Conservation (phyloP, 2,888 invertebrate species). For the Andrena bucephala region DNA sequence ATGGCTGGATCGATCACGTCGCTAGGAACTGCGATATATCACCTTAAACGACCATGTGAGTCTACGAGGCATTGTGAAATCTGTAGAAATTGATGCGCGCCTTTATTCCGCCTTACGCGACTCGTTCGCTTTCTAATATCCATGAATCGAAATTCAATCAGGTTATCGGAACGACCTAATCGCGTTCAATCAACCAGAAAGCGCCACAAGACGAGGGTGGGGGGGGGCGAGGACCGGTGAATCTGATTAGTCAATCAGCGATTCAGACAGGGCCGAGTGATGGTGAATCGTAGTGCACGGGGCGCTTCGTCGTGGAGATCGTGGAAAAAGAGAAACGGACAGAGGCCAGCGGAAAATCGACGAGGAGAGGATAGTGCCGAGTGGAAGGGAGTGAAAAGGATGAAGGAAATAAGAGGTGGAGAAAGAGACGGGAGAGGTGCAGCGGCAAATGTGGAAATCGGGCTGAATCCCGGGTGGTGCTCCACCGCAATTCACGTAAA, state of each 20-base stretch:
- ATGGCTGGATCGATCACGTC: constrained; percentile 52
- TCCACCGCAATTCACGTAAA: constrained; percentile 69
- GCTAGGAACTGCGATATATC: constrained; percentile 21
- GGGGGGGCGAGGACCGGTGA: constrained; percentile 35
- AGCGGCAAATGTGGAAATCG: constrained; percentile 67
- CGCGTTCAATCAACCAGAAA: constrained; percentile 69
- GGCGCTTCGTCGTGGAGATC: constrained; percentile 2
- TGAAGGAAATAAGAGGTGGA: neutral
- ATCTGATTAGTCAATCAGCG: constrained; percentile 73
- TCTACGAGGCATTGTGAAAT: too few relatives aligned
- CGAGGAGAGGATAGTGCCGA: constrained; percentile 39
- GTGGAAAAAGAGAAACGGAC: constrained; percentile 22
- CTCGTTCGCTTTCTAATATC: constrained; percentile 65
- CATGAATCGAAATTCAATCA: constrained; percentile 70
- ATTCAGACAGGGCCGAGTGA: constrained; percentile 32
- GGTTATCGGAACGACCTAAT: constrained; percentile 68
- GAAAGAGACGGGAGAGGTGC: constrained; percentile 39
- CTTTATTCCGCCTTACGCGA: constrained; percentile 50
- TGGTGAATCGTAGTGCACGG: constrained; percentile 37
- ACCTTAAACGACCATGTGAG: constrained; percentile 2
- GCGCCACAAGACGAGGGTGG: constrained; percentile 48
- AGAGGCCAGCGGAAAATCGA: constrained; percentile 55
- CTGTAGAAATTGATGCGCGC: neutral
- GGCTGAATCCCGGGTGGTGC: constrained; percentile 55
- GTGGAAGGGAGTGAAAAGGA: constrained; percentile 18